Evolutionary conservation across 2,888 invertebrate species (phyloP).

Genomic region (Endotricha flammealis): DNA sequence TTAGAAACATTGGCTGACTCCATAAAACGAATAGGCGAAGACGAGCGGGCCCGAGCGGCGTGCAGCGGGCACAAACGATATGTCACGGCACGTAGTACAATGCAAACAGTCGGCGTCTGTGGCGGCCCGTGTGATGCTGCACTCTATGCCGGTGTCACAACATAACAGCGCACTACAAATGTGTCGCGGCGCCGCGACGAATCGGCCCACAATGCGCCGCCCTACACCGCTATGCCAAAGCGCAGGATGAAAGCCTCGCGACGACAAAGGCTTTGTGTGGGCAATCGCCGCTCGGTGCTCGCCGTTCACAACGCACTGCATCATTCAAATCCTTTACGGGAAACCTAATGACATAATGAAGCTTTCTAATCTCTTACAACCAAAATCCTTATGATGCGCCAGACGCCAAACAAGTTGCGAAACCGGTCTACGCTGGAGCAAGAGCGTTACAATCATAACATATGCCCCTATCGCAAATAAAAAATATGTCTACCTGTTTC

Average conservation of each 20-base stretch:
- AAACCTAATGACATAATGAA: too few species aligned
- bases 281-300: conserved; percentile 28
- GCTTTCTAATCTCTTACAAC: too few species aligned
- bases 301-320: too few species aligned
- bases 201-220: conserved; percentile 55
- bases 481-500: not conserved
- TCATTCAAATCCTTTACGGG: too few species aligned
- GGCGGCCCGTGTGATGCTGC: conserved; percentile 63
- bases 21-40: conserved; percentile 42
- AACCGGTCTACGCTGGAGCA: too few species aligned
- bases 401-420: too few species aligned
- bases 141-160: conserved; percentile 59
- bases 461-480: too few species aligned
- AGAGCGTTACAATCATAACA: too few species aligned
- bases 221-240: conserved; percentile 41
- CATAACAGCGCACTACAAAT: conserved; percentile 33
- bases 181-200: conserved; percentile 58
- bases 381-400: too few species aligned
- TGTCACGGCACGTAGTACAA: conserved; percentile 73
- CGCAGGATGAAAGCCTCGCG: conserved; percentile 40
- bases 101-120: conserved; percentile 72
- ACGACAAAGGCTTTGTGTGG: conserved; percentile 58
- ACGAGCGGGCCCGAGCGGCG: conserved; percentile 29
- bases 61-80: conserved; percentile 64
- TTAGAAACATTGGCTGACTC: conserved; percentile 43